Base-by-base conservation (phyloP, 2,113 vertebrate genomes). In the Oenanthe melanoleuca region DNA sequence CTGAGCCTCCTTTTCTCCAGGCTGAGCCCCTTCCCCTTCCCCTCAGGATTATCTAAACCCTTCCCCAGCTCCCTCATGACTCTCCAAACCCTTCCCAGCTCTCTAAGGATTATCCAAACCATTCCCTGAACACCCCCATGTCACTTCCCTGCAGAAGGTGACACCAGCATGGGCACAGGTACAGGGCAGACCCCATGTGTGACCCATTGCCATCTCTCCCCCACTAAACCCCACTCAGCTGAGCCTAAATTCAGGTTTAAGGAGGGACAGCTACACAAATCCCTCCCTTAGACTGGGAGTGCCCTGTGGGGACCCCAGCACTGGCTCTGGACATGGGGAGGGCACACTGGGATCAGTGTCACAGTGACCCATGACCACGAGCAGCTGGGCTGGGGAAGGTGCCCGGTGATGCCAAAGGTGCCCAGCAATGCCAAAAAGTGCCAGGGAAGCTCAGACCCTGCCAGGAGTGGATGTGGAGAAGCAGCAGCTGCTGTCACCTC, bases 341-440 rank as follows among this genome's bases (percentile, higher is more conserved):
- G 67, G 31, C 4, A 19, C 59, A 1, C 12, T 22, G 59, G 44
- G 47, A 5, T 2, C 38, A 4, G 1, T 1, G 44, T 4, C 14
- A 57, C 2, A 11, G 2, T 3, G 47, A 42, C 26, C 72, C 23
- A 1, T 0, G 15, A 24, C 45, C 12, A 2, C 0, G 0, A 17
- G 50, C 69, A 29, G 70, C 4, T 1, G 66, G 5, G 63, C 45
- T 14, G 6, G 56, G 7, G 55, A 74, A 19, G 45, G 89, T 6
- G 34, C 66, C 8, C 1, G 1, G 52, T 0, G 59, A n/a, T 14
- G 53, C 65, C 24, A 17, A 8, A 63, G 25, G 44, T n/a, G 33
- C 64, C 29, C 11, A 7, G 69, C 1, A 8, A 38, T 12, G 45
- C 75, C 31, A 1, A 21, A 22, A 14, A 64, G 72, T 2, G 47